Percentiles rank a stretch among this genome's conserved stretches.
Conservation (phyloP, 2,888 invertebrate species). For the Caenorhabditis japonica region DNA sequence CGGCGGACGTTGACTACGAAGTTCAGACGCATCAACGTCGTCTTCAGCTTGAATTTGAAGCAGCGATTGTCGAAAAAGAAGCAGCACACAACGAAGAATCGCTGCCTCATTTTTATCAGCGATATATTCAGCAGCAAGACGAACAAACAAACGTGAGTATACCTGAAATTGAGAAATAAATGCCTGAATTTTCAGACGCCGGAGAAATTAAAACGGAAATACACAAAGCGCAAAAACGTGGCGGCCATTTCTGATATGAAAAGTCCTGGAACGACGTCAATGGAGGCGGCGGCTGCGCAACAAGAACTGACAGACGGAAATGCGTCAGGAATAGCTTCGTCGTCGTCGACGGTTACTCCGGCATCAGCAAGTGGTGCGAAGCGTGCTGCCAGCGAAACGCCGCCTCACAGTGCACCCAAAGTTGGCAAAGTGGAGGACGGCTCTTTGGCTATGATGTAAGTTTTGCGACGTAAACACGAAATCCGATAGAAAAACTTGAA, state of each 20-base stretch:
- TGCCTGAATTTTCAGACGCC: conserved; percentile 5
- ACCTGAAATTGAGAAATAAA: not conserved
- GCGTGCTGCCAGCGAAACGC: conserved; percentile 20
- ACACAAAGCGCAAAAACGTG: conserved; percentile 44
- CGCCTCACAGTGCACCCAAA: conserved; percentile 9
- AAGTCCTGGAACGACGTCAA: conserved; percentile 38
- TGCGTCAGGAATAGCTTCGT: not conserved
- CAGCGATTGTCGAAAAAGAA: conserved; percentile 3
- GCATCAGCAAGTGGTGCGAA: not conserved
- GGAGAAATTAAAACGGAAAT: conserved; percentile 44
- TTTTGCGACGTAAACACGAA: not conserved
- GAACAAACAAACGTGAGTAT: not conserved
- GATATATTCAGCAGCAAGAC: conserved; percentile 1
- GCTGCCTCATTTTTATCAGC: not conserved
- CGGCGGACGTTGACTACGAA: conserved; percentile 35
- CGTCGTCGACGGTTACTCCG: conserved; percentile 1
- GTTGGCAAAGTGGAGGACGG: conserved; percentile 1
- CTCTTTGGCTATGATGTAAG: not conserved
- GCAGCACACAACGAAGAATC: not conserved
- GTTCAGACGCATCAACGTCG: conserved; percentile 22
- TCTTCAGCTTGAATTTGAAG: conserved; percentile 44
- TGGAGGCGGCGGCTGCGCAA: conserved; percentile 18
- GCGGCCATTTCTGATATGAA: conserved; percentile 27
- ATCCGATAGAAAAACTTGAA: no score
- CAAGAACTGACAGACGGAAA: not conserved